Evolutionary conservation across 2,888 invertebrate species (phyloP).

Genomic region (Malachius bipustulatus): DNA sequence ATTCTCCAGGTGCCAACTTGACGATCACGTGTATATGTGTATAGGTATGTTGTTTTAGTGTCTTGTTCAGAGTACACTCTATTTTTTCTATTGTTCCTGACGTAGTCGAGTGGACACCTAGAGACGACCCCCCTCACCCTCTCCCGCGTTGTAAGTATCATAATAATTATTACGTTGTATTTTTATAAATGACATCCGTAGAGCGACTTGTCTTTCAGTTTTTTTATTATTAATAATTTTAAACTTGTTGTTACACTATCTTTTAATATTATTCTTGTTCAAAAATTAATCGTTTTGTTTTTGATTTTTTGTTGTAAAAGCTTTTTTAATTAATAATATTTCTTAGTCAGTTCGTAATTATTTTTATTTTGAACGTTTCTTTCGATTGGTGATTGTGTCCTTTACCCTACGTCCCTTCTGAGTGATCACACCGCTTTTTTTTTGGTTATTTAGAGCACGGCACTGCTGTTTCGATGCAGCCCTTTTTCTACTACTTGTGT

Average conservation of each 20-base stretch:
- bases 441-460: conserved; percentile 28
- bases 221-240: conserved; percentile 51
- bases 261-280: conserved; percentile 61
- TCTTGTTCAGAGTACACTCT: conserved; percentile 33
- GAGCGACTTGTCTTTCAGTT: conserved; percentile 44
- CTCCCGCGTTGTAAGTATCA: conserved; percentile 17
- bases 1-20: conserved; percentile 26
- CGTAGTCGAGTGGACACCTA: conserved; percentile 26
- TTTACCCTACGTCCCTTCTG: conserved; percentile 10
- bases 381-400: conserved; percentile 16
- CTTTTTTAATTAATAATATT: conserved; percentile 62
- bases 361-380: conserved; percentile 43
- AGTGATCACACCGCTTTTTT: conserved; percentile 18
- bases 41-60: conserved; percentile 31
- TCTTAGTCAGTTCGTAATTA: conserved; percentile 49
- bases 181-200: conserved; percentile 42
- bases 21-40: conserved; percentile 32
- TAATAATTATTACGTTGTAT: conserved; percentile 27
- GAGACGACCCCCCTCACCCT: conserved; percentile 13
- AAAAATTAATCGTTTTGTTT: conserved; percentile 64
- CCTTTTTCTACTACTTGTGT: conserved; percentile 3
- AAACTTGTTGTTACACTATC: conserved; percentile 52
- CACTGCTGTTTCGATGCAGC: conserved; percentile 25
- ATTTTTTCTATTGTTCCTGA: conserved; percentile 35
- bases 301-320: conserved; percentile 65